These are phyloP conservation scores for Pseudeuparius sepicola DNA, from an alignment of 2,888 invertebrate species.

Conservation along the genomic window DNA sequence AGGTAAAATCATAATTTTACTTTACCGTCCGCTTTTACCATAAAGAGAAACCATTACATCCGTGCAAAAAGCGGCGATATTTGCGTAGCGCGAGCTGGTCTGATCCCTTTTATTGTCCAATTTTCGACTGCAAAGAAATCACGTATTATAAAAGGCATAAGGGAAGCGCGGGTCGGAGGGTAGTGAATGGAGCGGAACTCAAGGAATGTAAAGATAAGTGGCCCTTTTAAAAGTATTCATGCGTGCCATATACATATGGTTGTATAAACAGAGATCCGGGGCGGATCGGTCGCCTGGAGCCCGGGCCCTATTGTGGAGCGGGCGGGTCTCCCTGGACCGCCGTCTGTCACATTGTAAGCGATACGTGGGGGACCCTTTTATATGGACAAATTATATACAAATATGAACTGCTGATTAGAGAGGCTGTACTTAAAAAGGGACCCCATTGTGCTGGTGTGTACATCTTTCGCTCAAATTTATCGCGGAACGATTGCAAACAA, in stretches of 20 bases:
- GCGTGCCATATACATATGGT: constrained; percentile 38
- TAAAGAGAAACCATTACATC: too few species aligned
- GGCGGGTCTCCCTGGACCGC: constrained; percentile 27
- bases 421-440: too few species aligned
- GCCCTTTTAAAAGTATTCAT: constrained; percentile 39
- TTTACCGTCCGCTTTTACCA: too few species aligned
- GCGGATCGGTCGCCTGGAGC: constrained; percentile 6
- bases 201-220: constrained; percentile 34
- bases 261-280: constrained; percentile 32
- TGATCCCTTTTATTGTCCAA: too few species aligned
- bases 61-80: too few species aligned
- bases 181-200: constrained; percentile 28
- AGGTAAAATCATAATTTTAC: too few species aligned
- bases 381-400: constrained; percentile 25
- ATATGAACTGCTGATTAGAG: constrained; percentile 2
- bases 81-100: too few species aligned
- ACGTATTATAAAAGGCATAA: too few species aligned
- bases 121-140: too few species aligned
- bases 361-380: constrained; percentile 39
- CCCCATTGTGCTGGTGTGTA: too few species aligned
- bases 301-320: constrained; percentile 24
- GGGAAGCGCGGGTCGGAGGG: constrained; percentile 15
- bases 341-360: constrained; percentile 38
- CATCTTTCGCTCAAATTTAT: too few species aligned
- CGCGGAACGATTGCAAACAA: too few species aligned